A percentile compares a stretch with the other conserved stretches of the same genome.
Conservation (phyloP, 2,888 invertebrate genomes). For the Cephus rjabovi region DNA sequence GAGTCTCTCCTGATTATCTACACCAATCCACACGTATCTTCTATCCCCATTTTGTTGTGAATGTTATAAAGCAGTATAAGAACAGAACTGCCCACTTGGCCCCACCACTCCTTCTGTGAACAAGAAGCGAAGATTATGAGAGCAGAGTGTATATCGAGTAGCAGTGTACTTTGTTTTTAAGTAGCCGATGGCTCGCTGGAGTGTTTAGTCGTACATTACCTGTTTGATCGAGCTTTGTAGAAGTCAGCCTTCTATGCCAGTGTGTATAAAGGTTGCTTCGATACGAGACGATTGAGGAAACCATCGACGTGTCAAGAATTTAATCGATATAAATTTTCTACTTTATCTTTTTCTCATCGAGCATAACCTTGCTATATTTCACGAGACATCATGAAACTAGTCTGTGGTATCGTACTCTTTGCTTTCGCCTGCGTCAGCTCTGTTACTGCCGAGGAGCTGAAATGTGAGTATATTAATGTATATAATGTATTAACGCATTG, state of each 20-base stretch:
- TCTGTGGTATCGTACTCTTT: constrained; percentile 68
- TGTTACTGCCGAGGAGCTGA: constrained; percentile 69
- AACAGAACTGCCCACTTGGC: not conserved
- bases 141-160: not conserved
- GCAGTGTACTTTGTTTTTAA: constrained; percentile 33
- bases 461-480: constrained; percentile 73
- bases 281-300: constrained; percentile 14
- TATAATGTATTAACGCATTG: not conserved
- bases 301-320: constrained; percentile 6
- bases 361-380: not conserved
- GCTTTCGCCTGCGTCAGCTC: constrained; percentile 66
- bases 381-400: constrained; percentile 57
- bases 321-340: constrained; percentile 8
- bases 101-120: not conserved
- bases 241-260: constrained; percentile 88
- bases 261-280: constrained; percentile 85
- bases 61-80: not conserved
- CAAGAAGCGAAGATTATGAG: not conserved
- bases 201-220: constrained; percentile 27
- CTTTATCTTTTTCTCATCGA: constrained; percentile 3
- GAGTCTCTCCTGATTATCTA: constrained; percentile 8
- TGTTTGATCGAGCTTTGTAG: constrained; percentile 23
- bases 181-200: constrained; percentile 26
- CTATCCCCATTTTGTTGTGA: not conserved
- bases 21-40: not conserved